These are phyloP conservation scores for Melanophora roralis DNA, from an alignment of 2,888 invertebrate species.

Conservation along the genomic window DNA sequence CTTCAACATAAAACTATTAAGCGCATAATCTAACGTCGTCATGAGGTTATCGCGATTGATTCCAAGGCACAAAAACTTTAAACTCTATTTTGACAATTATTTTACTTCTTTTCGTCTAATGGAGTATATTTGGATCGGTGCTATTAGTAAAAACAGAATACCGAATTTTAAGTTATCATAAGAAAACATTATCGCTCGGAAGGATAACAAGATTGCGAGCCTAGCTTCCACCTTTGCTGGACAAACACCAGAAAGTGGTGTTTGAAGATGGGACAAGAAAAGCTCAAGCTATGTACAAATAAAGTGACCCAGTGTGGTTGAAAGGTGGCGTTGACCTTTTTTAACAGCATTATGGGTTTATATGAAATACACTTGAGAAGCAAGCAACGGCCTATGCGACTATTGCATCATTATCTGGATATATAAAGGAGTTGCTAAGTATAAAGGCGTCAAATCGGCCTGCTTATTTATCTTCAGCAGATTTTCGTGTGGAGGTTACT, in stretches of 20 bases:
- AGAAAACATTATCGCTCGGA: too few species aligned
- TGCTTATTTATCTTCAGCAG: constrained; percentile 8
- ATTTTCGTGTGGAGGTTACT: constrained; percentile 22
- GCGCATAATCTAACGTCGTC: too few species aligned
- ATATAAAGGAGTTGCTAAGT: constrained; percentile 7
- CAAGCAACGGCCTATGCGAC: constrained; percentile 47
- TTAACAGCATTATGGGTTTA: constrained; percentile 52
- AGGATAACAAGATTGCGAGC: constrained; percentile 53
- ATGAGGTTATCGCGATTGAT: too few species aligned
- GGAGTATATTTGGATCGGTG: too few species aligned
- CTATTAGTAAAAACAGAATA: too few species aligned
- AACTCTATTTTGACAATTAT: too few species aligned
- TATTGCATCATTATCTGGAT: too few species aligned
- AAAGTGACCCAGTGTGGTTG: constrained; percentile 31
- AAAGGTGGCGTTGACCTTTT: constrained; percentile 42
- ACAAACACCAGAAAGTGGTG: constrained; percentile 29
- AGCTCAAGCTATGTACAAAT: constrained; percentile 27
- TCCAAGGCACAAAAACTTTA: too few species aligned
- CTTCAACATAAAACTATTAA: too few species aligned
- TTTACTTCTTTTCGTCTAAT: too few species aligned
- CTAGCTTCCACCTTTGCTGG: constrained; percentile 52
- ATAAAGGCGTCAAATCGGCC: neutral
- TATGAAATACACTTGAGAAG: constrained; percentile 48
- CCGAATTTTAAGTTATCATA: too few species aligned
- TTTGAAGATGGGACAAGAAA: constrained; percentile 35